Base-by-base conservation (phyloP, 2,888 invertebrate genomes). In the Ennomos fuscantarius region DNA sequence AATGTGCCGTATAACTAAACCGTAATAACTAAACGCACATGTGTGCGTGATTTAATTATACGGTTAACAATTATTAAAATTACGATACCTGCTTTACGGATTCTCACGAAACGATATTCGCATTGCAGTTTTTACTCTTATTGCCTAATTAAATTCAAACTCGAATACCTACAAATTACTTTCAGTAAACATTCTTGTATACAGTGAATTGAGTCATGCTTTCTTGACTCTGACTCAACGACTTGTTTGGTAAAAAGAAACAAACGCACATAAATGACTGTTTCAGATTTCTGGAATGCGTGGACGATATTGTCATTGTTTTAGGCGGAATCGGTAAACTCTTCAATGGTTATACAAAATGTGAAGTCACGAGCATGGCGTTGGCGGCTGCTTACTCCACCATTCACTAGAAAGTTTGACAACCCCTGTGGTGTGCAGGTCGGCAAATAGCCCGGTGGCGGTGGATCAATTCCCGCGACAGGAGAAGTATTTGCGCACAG, bases 141-240 rank as follows among this genome's bases (percentile, higher is more conserved):
- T 44, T 44, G 10, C 33, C 13, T 46, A 3, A 32, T 37, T 47
- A 47, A 40, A 48, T 44, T 13, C n/a, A 35, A 49, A 49, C 35
- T 50, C 24, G 43, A 40, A 41, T n/a, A n/a, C n/a, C n/a, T n/a
- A n/a, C n/a, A n/a, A n/a, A n/a, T 47, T 13, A 37, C 32, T 60
- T 43, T 45, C 43, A 43, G 45, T 50, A 55, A 55, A 47, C 34
- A 46, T 41, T 45, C 46, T 49, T 47, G 24, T 40, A 13, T 53
- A 12, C 39, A 43, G 8, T 35, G 47, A 48, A 50, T 64, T 74
- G 74, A 79, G 66, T 81, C 76, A 80, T 70, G 65, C 76, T 76
- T 73, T 74, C 74, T 62, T 64, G 56, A 60, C 66, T 74, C 54
- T 63, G 79, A 79, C 60, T 79, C 77, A 78, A 66, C 69, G 32